These are phyloP conservation scores for Calliopum simillimum DNA, from an alignment of 2,888 invertebrate species.

Conservation along the genomic window DNA sequence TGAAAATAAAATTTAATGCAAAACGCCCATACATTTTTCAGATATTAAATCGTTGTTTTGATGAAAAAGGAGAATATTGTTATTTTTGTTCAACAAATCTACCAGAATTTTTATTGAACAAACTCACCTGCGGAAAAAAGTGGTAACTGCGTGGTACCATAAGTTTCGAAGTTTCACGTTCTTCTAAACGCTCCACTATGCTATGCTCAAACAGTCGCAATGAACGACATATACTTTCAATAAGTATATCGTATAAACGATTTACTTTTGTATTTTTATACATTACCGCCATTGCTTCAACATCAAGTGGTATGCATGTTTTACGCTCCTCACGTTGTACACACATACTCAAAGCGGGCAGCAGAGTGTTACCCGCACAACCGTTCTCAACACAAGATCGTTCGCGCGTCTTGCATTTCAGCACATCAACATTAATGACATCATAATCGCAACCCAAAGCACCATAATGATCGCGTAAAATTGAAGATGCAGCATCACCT, in stretches of 20 bases:
- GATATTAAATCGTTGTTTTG: too few species aligned
- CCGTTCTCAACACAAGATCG: slow-evolving; percentile 40
- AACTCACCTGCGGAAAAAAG: slow-evolving; percentile 69
- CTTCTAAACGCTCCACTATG: slow-evolving; percentile 71
- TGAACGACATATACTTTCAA: slow-evolving; percentile 80
- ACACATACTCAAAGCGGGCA: slow-evolving; percentile 54
- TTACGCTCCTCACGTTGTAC: slow-evolving; percentile 57
- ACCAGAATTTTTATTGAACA: background rate
- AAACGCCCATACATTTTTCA: too few species aligned
- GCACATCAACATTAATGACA: slow-evolving; percentile 60
- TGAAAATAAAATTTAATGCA: too few species aligned
- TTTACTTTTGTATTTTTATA: slow-evolving; percentile 74
- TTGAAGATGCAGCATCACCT: slow-evolving; percentile 16
- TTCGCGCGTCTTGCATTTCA: slow-evolving; percentile 63
- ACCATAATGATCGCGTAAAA: slow-evolving; percentile 46
- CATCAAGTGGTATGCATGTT: slow-evolving; percentile 71
- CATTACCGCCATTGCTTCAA: slow-evolving; percentile 80
- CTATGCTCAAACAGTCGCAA: slow-evolving; percentile 75
- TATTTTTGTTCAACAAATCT: background rate
- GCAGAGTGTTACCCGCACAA: slow-evolving; percentile 32
- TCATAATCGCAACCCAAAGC: slow-evolving; percentile 59
- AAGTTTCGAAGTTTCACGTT: slow-evolving; percentile 51
- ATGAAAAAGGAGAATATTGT: too few species aligned
- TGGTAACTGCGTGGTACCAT: slow-evolving; percentile 72
- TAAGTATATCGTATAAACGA: slow-evolving; percentile 78